These are phyloP conservation scores for Zosterops lateralis DNA, from an alignment of 2,113 vertebrate genomes.

Conservation along the genomic window DNA sequence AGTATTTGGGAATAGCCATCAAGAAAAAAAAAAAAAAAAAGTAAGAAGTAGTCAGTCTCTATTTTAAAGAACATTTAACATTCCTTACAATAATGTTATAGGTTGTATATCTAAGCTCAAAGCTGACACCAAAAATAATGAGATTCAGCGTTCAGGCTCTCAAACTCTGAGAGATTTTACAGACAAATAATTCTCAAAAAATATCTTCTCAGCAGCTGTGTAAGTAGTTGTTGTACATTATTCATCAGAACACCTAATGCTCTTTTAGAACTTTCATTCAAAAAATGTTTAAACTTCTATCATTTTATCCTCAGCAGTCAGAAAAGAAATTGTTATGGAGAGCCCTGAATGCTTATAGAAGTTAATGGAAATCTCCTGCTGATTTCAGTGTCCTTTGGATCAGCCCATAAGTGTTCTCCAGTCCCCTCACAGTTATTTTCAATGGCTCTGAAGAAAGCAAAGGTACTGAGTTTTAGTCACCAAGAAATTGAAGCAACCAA, in stretches of 20 bases:
- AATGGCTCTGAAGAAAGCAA: not conserved
- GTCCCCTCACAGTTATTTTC: not conserved
- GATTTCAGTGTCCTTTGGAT: not conserved
- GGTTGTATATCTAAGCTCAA: not conserved
- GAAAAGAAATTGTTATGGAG: not conserved
- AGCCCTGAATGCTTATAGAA: not conserved
- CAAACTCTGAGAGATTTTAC: not conserved
- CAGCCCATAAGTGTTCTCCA: not conserved
- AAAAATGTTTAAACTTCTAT: not conserved
- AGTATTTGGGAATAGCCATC: not conserved
- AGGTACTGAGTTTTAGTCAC: not conserved
- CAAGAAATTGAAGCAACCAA: not conserved
- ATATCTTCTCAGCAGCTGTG: not conserved
- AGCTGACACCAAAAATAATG: conserved; percentile 21
- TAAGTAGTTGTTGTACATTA: conserved; percentile 21
- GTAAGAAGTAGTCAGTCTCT: not conserved
- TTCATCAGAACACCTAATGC: conserved; percentile 25
- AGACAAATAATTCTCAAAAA: conserved; percentile 20
- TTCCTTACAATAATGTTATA: not conserved
- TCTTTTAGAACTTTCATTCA: conserved; percentile 12
- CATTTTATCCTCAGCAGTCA: conserved; percentile 3
- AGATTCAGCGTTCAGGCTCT: not conserved
- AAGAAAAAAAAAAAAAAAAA: not conserved
- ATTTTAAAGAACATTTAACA: not conserved
- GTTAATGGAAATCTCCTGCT: not conserved